These are phyloP conservation scores for Xiphophorus hellerii DNA, from an alignment of 2,113 vertebrate species.

Conservation along the genomic window DNA sequence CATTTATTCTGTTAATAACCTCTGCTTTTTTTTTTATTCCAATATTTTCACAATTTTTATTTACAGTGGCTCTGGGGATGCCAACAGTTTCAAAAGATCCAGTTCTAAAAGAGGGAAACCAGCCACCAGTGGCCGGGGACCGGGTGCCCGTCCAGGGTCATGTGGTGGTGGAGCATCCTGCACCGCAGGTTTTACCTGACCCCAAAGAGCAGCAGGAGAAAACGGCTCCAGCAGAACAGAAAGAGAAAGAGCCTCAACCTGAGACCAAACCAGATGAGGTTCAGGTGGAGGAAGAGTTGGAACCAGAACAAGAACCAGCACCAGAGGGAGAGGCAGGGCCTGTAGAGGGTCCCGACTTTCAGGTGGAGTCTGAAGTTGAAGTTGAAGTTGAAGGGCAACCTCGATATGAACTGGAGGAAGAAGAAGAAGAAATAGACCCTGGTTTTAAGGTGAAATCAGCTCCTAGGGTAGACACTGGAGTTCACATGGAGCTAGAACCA, in stretches of 20 bases:
- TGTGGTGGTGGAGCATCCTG: constrained; percentile 54
- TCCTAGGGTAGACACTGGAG: constrained; percentile 9
- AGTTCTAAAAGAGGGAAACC: constrained; percentile 1
- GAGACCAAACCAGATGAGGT: background rate
- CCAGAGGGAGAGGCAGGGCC: background rate
- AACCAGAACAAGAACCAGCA: background rate
- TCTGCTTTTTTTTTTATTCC: background rate
- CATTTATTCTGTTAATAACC: background rate
- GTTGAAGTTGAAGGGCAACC: background rate
- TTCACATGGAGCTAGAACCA: background rate
- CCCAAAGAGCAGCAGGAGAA: constrained; percentile 7
- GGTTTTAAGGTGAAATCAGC: constrained; percentile 5
- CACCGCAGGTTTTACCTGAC: constrained; percentile 17
- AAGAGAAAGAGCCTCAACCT: background rate
- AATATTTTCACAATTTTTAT: background rate
- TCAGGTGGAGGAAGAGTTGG: background rate
- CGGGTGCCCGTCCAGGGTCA: constrained; percentile 52
- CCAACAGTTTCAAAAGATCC: constrained; percentile 6
- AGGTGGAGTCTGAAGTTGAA: constrained; percentile 16
- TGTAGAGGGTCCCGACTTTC: background rate
- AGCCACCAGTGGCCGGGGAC: constrained; percentile 32
- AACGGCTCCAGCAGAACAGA: background rate
- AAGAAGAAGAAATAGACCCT: background rate
- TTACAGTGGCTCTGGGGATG: constrained; percentile 53
- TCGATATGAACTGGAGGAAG: background rate